Conservation (phyloP, 2,797 vertebrate genomes). For the Varecia variegata region DNA sequence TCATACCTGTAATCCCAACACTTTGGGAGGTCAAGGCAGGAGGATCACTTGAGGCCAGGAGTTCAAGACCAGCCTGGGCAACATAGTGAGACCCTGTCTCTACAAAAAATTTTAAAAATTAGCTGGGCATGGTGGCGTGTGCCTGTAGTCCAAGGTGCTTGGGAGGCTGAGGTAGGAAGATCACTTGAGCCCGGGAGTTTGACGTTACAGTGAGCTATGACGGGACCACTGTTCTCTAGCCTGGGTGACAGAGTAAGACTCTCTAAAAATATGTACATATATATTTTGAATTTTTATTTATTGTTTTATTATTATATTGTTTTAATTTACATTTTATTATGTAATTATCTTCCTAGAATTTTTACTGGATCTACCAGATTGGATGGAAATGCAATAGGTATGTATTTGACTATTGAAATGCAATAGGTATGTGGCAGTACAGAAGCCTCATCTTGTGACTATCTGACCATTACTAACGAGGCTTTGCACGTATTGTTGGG, state of each 20-base stretch:
- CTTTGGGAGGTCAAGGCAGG: not conserved
- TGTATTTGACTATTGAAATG: slow-evolving; percentile 84
- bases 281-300: not conserved
- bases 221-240: not conserved
- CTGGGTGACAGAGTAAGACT: not conserved
- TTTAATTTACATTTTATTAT: not conserved
- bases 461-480: not conserved
- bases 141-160: not conserved
- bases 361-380: slow-evolving; percentile 96
- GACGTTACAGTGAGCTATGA: not conserved
- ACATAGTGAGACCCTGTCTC: not conserved
- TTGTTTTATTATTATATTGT: not conserved
- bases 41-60: not conserved
- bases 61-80: not conserved
- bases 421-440: slow-evolving; percentile 88
- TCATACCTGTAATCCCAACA: not conserved
- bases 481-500: not conserved
- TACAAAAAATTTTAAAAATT: not conserved
- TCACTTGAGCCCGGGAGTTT: not conserved
- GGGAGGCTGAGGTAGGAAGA: not conserved
- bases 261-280: not conserved
- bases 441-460: not conserved
- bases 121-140: not conserved
- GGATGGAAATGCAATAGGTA: slow-evolving; percentile 97
- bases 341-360: slow-evolving; percentile 86